These are phyloP conservation scores for Heteronetta atricapilla DNA, from an alignment of 2,113 vertebrate species.

Conservation along the genomic window DNA sequence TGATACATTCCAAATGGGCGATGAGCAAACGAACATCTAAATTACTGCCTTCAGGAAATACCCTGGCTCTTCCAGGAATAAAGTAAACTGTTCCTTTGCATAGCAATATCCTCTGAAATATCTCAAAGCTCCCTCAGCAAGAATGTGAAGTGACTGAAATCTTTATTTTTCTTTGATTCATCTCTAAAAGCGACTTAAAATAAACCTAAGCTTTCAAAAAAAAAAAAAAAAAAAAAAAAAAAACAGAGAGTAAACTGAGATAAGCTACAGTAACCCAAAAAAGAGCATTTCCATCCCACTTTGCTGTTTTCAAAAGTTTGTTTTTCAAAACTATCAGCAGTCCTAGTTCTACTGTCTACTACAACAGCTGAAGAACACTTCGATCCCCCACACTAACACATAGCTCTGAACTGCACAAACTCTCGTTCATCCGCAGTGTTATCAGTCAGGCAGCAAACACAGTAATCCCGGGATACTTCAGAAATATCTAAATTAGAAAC, in stretches of 20 bases:
- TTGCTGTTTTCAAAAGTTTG: background rate
- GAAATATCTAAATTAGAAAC: background rate
- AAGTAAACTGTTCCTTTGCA: background rate
- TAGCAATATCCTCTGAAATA: background rate
- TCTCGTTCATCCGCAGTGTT: background rate
- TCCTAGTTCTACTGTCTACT: background rate
- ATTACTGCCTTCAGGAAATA: background rate
- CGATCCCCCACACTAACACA: background rate
- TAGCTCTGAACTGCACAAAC: background rate
- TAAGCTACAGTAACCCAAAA: background rate
- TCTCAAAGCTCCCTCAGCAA: background rate
- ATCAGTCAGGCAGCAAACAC: background rate
- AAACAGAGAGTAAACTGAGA: background rate
- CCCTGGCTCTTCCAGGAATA: background rate
- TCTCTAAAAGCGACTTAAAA: background rate
- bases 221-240: background rate
- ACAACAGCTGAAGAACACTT: background rate
- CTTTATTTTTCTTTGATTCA: background rate
- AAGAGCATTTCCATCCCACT: background rate
- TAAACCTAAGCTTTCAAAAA: background rate
- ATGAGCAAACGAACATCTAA: background rate
- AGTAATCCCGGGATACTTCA: background rate
- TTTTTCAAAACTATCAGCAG: background rate
- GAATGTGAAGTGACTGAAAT: background rate
- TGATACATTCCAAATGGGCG: background rate